Percentiles rank a stretch among this genome's conserved stretches.
Conservation (phyloP, 2,113 vertebrate genomes). For the Paradisaea rubra region DNA sequence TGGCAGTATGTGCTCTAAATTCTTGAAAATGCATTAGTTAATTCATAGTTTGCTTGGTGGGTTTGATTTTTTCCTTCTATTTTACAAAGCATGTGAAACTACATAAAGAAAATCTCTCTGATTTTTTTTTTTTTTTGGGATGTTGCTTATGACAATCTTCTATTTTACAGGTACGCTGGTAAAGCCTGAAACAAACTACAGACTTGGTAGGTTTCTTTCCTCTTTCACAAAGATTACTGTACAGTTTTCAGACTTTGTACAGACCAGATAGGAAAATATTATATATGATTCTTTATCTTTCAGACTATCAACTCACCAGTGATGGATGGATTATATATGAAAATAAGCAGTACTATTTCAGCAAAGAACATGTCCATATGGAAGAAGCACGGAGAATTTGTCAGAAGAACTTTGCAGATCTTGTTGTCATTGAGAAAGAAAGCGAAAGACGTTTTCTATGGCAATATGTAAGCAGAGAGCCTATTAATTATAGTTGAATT, state of each 20-base stretch:
- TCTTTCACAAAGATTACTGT: neutral
- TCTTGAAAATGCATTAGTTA: neutral
- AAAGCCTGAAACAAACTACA: conserved; percentile 11
- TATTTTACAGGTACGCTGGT: neutral
- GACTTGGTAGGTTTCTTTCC: neutral
- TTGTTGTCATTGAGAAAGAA: conserved; percentile 78
- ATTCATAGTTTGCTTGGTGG: neutral
- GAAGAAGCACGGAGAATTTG: conserved; percentile 79
- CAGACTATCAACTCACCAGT: conserved; percentile 75
- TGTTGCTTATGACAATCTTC: neutral
- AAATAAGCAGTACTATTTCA: conserved; percentile 85
- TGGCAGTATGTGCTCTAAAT: neutral
- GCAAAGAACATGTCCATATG: conserved; percentile 73
- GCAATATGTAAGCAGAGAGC: conserved; percentile 77
- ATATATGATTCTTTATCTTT: neutral
- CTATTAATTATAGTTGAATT: neutral
- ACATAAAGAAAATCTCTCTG: neutral
- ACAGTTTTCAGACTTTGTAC: neutral
- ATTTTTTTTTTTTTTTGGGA: neutral
- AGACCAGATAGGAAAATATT: neutral
- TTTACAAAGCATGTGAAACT: neutral
- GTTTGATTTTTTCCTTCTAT: neutral
- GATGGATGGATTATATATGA: conserved; percentile 87
- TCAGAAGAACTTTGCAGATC: conserved; percentile 83
- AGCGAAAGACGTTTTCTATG: conserved; percentile 86